A percentile compares a stretch with the other conserved stretches of the same genome.
phyloP scores from a whole-genome alignment of 2,888 invertebrate species.

The Hemithea aestivaria region DNA sequence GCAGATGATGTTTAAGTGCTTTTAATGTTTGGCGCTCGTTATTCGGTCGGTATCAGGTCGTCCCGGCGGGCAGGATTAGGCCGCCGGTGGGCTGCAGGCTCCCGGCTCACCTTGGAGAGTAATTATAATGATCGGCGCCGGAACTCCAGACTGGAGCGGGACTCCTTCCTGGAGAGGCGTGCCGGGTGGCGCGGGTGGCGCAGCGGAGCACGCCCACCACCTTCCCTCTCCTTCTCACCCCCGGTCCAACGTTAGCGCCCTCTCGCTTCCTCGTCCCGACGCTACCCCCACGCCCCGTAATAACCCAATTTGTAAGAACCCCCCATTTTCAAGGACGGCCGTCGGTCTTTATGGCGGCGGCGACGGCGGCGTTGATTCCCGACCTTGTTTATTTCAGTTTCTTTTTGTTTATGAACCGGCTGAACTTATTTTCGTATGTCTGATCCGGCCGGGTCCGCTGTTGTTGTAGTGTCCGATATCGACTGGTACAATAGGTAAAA shows the following conservation, averaged over 20 bases:
- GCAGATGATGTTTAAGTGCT: constrained; percentile 62
- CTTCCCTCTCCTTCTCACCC: constrained; percentile 45
- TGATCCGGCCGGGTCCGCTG: constrained; percentile 56
- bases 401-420: constrained; percentile 77
- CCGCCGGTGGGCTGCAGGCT: constrained; percentile 63
- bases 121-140: constrained; percentile 78
- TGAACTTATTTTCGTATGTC: constrained; percentile 72
- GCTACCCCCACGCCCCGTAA: constrained; percentile 70
- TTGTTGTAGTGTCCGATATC: constrained; percentile 50
- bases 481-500: constrained; percentile 30
- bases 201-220: constrained; percentile 70
- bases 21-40: constrained; percentile 65
- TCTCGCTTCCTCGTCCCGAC: constrained; percentile 58
- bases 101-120: constrained; percentile 76
- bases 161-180: constrained; percentile 75
- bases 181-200: constrained; percentile 63
- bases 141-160: constrained; percentile 70
- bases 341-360: constrained; percentile 78
- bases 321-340: constrained; percentile 79
- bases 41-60: constrained; percentile 58
- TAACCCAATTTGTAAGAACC: constrained; percentile 80
- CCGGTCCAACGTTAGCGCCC: constrained; percentile 26
- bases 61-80: constrained; percentile 66
- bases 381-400: constrained; percentile 80
- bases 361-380: constrained; percentile 78